Conservation (phyloP, 2,888 invertebrate genomes). For the Limnephilus lunatus region DNA sequence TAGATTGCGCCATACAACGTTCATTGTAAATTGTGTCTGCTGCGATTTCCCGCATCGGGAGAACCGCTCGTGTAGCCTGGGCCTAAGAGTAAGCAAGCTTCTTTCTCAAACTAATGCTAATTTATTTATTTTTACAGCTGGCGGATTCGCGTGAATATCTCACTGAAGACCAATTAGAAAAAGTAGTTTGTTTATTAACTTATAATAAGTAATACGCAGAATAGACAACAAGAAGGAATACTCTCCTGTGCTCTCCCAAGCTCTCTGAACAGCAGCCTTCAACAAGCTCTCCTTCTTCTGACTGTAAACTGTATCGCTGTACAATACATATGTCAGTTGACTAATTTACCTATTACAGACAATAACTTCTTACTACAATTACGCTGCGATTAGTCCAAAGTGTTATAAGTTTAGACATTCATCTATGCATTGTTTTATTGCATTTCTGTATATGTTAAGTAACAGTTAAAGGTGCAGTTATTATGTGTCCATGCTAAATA, state of each 20-base stretch:
- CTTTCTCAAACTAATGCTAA: background rate
- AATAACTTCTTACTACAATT: background rate
- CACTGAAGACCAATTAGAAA: background rate
- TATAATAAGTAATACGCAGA: background rate
- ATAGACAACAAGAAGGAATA: background rate
- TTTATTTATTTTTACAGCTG: slow-evolving; percentile 25
- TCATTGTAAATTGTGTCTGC: too few relatives aligned
- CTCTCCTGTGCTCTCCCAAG: background rate
- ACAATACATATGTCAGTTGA: background rate
- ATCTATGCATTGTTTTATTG: background rate
- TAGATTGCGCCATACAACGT: too few relatives aligned
- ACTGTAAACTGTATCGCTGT: background rate
- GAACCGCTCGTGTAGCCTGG: too few relatives aligned
- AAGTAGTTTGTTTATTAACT: slow-evolving; percentile 16
- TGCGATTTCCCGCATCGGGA: too few relatives aligned
- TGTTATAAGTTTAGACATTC: background rate
- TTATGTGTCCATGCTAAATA: background rate
- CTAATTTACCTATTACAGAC: background rate
- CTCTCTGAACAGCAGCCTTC: background rate
- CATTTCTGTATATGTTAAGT: background rate
- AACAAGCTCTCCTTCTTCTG: background rate
- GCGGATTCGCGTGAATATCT: slow-evolving; percentile 31
- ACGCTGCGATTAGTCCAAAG: slow-evolving; percentile 2
- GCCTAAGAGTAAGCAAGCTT: background rate
- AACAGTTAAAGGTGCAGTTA: background rate